These are phyloP conservation scores for Petrocephalus sullivani DNA, from an alignment of 2,797 vertebrate genomes.

Conservation along the genomic window DNA sequence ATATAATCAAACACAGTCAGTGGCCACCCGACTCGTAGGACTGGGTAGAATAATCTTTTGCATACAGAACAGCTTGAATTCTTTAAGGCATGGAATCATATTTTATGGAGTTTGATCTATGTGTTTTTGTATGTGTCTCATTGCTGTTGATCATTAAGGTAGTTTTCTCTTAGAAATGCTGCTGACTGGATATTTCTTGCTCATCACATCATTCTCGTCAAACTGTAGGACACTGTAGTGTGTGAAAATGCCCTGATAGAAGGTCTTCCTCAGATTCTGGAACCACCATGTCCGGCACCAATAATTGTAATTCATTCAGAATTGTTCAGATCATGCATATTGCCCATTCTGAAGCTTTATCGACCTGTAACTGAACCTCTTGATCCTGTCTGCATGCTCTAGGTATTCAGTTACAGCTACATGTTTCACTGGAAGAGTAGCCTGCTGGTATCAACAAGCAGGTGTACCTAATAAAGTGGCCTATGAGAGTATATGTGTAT, in stretches of 20 bases:
- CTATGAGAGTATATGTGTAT: not conserved
- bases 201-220: not conserved
- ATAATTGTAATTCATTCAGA: not conserved
- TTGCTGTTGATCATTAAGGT: not conserved
- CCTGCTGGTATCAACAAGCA: not conserved
- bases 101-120: not conserved
- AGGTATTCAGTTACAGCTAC: not conserved
- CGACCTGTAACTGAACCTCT: not conserved
- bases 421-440: not conserved
- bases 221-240: not conserved
- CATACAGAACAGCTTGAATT: not conserved
- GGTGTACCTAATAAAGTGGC: not conserved
- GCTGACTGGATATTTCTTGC: not conserved
- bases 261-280: not conserved
- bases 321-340: not conserved
- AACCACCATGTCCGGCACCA: not conserved
- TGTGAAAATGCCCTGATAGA: not conserved
- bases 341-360: not conserved
- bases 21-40: not conserved
- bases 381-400: not conserved
- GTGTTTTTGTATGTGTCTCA: not conserved
- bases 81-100: not conserved
- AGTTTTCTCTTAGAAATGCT: not conserved
- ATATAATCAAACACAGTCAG: not conserved
- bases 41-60: not conserved